Evolutionary conservation across 1,140 invertebrate species (phyloP).

Genomic region (Sarcophaga peregrina): DNA sequence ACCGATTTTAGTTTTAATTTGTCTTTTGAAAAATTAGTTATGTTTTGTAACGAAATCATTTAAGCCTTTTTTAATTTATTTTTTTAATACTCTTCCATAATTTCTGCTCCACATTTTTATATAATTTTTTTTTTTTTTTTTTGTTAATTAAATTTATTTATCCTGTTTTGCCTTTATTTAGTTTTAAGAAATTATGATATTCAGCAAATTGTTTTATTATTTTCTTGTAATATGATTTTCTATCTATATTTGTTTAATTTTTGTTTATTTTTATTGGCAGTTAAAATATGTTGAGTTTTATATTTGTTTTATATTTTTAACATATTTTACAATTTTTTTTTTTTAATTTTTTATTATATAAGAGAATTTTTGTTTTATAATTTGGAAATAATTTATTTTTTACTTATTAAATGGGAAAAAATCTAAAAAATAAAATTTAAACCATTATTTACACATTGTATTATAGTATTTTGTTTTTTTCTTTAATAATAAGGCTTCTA

Average conservation of each 20-base stretch:
- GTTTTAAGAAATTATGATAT: slow-evolving; percentile 29
- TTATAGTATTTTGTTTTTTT: background rate
- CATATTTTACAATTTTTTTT: slow-evolving; percentile 10
- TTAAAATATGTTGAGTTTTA: slow-evolving; percentile 25
- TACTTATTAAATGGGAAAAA: background rate
- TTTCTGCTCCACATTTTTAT: slow-evolving; percentile 15
- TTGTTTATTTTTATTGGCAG: slow-evolving; percentile 18
- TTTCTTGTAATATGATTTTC: slow-evolving; percentile 39
- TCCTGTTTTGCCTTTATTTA: background rate
- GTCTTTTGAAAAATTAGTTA: background rate
- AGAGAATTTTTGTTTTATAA: background rate
- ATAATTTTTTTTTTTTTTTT: background rate
- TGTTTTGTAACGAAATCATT: background rate
- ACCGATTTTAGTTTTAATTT: background rate
- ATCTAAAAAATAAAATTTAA: slow-evolving; percentile 10
- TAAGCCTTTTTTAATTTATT: background rate
- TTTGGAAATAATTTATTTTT: background rate
- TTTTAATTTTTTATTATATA: background rate
- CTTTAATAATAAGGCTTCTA: slow-evolving; percentile 36
- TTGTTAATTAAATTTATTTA: slow-evolving; percentile 8
- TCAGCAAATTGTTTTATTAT: slow-evolving; percentile 30
- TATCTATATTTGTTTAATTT: slow-evolving; percentile 27
- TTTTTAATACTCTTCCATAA: slow-evolving; percentile 16
- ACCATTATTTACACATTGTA: slow-evolving; percentile 20
- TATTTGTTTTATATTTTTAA: slow-evolving; percentile 17